Evolutionary conservation across 2,113 vertebrate species (phyloP).

Genomic region (Synchiropus splendidus): DNA sequence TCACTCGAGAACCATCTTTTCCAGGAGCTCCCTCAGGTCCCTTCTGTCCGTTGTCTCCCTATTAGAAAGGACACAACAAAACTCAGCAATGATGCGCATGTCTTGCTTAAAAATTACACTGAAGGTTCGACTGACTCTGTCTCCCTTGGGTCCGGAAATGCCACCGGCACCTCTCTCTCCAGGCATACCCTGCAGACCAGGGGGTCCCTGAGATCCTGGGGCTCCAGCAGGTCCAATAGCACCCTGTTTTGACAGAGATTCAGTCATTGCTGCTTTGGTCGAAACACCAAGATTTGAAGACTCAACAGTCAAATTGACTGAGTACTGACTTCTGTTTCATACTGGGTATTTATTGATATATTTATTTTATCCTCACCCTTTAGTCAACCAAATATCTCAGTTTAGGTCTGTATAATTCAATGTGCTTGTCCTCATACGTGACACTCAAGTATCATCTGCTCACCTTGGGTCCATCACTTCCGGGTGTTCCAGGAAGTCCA

Average conservation of each 20-base stretch:
- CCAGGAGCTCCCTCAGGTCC: slow-evolving; percentile 90
- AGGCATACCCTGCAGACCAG: slow-evolving; percentile 94
- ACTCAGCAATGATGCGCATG: no score
- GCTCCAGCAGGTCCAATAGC: slow-evolving; percentile 78
- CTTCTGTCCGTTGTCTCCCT: slow-evolving; percentile 91
- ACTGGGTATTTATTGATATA: no score
- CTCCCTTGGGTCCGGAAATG: slow-evolving; percentile 87
- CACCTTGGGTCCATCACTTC: slow-evolving; percentile 93
- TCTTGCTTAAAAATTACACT: neutral
- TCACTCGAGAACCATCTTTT: slow-evolving; percentile 72
- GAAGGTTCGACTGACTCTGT: slow-evolving; percentile 75
- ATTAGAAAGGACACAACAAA: slow-evolving; percentile 8
- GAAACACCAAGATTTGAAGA: no score
- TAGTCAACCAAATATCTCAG: no score
- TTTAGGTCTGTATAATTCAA: no score
- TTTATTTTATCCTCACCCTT: no score
- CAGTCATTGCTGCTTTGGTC: no score
- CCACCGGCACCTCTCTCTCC: slow-evolving; percentile 88
- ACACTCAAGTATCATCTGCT: slow-evolving; percentile 21
- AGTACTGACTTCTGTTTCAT: no score
- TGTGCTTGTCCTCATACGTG: no score
- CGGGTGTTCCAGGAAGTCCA: slow-evolving; percentile 91
- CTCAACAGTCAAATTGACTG: no score
- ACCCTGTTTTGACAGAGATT: slow-evolving; percentile 58
- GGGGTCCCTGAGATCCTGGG: slow-evolving; percentile 79